Percentiles rank a stretch among this genome's conserved stretches.
Conservation (phyloP, 2,888 invertebrate genomes). For the Allophyes oxyacanthae region DNA sequence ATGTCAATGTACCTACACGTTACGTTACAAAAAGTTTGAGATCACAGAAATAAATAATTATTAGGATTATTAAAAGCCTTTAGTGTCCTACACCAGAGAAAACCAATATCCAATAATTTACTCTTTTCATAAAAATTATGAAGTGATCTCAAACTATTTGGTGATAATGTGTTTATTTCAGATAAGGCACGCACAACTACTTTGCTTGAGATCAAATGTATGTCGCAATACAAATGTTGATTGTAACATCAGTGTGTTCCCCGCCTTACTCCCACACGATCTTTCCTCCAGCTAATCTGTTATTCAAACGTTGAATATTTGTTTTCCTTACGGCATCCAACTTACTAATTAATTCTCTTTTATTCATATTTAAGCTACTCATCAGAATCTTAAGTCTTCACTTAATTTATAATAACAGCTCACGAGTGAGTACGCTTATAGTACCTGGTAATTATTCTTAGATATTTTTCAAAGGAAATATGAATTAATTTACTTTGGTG, state of each 20-base stretch:
- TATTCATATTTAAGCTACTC: slow-evolving; percentile 59
- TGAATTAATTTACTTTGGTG: slow-evolving; percentile 26
- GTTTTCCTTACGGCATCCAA: slow-evolving; percentile 42
- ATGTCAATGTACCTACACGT: no score
- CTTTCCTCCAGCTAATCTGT: slow-evolving; percentile 57
- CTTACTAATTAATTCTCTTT: slow-evolving; percentile 60
- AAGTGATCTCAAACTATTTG: no score
- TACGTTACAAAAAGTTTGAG: no score
- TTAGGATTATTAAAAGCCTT: no score
- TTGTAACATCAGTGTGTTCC: slow-evolving; percentile 3
- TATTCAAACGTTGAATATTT: slow-evolving; percentile 55
- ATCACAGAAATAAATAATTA: no score
- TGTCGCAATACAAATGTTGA: not conserved
- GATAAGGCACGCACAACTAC: no score
- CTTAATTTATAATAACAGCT: slow-evolving; percentile 52
- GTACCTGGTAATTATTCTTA: slow-evolving; percentile 33
- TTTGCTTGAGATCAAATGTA: not conserved
- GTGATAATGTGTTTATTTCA: no score
- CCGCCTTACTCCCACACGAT: slow-evolving; percentile 53
- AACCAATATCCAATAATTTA: no score
- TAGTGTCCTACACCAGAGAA: no score
- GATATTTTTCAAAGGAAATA: slow-evolving; percentile 34
- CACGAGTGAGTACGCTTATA: slow-evolving; percentile 41
- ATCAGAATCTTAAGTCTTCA: slow-evolving; percentile 48
- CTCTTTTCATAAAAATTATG: no score